A percentile compares a stretch with the other conserved stretches of the same genome.
Conservation (phyloP, 1,140 invertebrate species). For the Tetragnatha versicolor region DNA sequence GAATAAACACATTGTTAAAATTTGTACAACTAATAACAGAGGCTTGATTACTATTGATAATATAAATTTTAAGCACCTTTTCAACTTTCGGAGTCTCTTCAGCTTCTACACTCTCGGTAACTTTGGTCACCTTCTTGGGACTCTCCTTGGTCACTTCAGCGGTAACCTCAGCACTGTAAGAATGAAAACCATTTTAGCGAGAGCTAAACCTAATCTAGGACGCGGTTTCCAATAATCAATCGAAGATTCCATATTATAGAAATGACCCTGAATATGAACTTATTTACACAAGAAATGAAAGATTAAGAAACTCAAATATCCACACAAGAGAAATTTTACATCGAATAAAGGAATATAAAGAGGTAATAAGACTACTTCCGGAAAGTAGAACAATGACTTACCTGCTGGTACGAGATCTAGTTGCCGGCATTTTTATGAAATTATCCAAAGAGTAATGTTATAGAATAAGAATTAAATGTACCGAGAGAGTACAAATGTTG, state of each 20-base stretch:
- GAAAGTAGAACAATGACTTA: neutral
- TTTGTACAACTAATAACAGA: neutral
- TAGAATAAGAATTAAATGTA: neutral
- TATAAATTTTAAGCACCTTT: neutral
- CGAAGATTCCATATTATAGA: too few relatives aligned
- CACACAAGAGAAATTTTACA: neutral
- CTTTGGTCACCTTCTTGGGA: conserved; percentile 30
- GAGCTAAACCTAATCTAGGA: too few relatives aligned
- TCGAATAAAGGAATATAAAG: neutral
- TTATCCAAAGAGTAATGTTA: neutral
- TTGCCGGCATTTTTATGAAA: conserved; percentile 40
- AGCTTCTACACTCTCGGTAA: neutral
- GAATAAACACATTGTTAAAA: neutral
- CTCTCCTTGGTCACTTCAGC: conserved; percentile 35
- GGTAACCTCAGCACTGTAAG: conserved; percentile 43
- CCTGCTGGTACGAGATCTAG: conserved; percentile 47
- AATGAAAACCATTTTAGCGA: neutral
- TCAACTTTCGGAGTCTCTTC: conserved; percentile 9
- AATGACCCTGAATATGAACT: neutral
- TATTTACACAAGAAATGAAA: neutral
- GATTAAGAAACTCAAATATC: neutral
- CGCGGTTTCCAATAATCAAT: too few relatives aligned
- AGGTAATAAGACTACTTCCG: neutral
- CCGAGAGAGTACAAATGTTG: neutral
- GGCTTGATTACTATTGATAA: neutral